phyloP scores from a whole-genome alignment of 2,888 invertebrate species.

The Hofmannophila pseudospretella region DNA sequence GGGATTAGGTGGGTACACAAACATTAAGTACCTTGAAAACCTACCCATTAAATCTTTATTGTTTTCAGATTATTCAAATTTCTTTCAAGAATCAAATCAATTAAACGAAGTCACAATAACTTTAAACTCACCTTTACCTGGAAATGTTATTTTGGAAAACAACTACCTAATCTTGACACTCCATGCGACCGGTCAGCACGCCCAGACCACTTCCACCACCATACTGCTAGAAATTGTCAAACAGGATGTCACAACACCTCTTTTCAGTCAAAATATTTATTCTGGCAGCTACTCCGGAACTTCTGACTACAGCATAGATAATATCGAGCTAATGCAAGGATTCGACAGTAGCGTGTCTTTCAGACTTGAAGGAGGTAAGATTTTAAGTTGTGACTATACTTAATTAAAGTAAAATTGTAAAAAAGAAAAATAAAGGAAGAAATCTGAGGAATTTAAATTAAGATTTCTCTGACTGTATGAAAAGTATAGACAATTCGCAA shows the following conservation, averaged over 20 bases:
- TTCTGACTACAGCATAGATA: constrained; percentile 27
- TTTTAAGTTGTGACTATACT: neutral
- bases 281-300: constrained; percentile 30
- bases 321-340: constrained; percentile 45
- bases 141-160: constrained; percentile 38
- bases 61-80: constrained; percentile 39
- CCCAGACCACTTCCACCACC: constrained; percentile 37
- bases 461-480: no score
- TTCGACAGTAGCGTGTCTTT: constrained; percentile 40
- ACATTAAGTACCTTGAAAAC: no score
- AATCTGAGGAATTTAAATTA: no score
- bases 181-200: constrained; percentile 40
- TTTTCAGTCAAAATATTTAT: constrained; percentile 46
- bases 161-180: constrained; percentile 43
- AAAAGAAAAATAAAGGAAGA: no score
- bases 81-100: constrained; percentile 28
- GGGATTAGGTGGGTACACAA: no score
- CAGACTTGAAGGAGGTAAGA: constrained; percentile 48
- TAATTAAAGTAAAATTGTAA: no score
- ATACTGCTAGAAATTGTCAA: constrained; percentile 53
- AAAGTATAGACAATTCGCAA: no score
- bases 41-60: no score
- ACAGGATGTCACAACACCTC: constrained; percentile 44
- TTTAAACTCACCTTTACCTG: constrained; percentile 29
- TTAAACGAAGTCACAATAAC: constrained; percentile 32